Evolutionary conservation across 2,888 invertebrate species (phyloP).

Genomic region (Mythimna albipuncta): DNA sequence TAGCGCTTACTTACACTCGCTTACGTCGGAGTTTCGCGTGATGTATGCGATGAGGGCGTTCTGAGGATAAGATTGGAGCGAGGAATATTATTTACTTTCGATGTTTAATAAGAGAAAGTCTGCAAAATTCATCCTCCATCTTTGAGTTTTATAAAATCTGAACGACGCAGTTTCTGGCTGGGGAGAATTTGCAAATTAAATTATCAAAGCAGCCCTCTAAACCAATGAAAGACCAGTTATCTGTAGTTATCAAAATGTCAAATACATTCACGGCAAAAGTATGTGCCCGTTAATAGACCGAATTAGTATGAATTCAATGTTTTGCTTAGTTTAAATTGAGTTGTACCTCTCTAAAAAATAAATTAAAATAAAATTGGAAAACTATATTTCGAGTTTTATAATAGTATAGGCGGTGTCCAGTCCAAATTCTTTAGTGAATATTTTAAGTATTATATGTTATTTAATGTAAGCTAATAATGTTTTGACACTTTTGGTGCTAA

Average conservation of each 20-base stretch:
- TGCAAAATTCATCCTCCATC: too few relatives aligned
- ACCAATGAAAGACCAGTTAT: neutral
- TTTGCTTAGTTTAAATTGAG: neutral
- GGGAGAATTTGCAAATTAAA: neutral
- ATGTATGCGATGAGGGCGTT: slow-evolving; percentile 55
- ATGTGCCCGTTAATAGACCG: too few relatives aligned
- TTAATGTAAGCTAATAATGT: too few relatives aligned
- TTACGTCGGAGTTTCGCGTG: slow-evolving; percentile 67
- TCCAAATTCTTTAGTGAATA: too few relatives aligned
- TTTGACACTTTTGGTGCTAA: too few relatives aligned
- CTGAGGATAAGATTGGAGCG: slow-evolving; percentile 39
- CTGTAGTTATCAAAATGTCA: neutral
- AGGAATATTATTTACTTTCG: slow-evolving; percentile 1
- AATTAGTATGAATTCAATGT: too few relatives aligned
- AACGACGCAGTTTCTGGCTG: neutral
- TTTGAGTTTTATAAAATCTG: neutral
- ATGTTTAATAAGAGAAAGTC: neutral
- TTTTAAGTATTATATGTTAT: too few relatives aligned
- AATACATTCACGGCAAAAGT: too few relatives aligned
- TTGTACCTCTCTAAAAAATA: neutral
- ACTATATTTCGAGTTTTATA: too few relatives aligned
- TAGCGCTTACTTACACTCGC: slow-evolving; percentile 80
- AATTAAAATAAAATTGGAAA: too few relatives aligned
- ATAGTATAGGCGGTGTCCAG: too few relatives aligned
- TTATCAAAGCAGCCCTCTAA: neutral